phyloP scores from a whole-genome alignment of 2,797 vertebrate genomes.

The Geotrypetes seraphini region DNA sequence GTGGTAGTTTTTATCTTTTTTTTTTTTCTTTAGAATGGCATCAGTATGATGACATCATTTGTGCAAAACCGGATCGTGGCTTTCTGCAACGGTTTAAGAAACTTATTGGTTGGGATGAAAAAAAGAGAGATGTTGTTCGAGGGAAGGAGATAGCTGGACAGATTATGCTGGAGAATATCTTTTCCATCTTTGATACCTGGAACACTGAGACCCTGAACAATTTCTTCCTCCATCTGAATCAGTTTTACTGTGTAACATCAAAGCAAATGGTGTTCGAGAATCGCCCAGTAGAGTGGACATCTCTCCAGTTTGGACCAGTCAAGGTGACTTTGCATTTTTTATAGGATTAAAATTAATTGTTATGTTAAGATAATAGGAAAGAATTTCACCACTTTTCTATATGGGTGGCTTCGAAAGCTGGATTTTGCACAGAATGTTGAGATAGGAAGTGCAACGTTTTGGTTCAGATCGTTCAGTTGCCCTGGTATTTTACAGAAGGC shows the following conservation, averaged over 20 bases:
- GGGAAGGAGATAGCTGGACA: constrained; percentile 62
- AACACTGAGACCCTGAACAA: constrained; percentile 47
- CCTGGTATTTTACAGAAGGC: too few species aligned
- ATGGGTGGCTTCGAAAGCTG: too few species aligned
- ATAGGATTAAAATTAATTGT: too few species aligned
- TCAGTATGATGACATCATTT: constrained; percentile 89
- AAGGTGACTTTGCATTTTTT: constrained; percentile 64
- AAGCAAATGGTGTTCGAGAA: constrained; percentile 45
- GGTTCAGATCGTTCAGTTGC: too few species aligned
- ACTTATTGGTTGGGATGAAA: fast-evolving
- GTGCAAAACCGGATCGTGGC: constrained; percentile 11
- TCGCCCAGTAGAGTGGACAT: not conserved
- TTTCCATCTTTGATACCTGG: constrained; percentile 67
- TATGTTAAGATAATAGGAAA: too few species aligned
- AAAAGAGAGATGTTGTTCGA: constrained; percentile 23
- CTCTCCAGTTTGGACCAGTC: constrained; percentile 22
- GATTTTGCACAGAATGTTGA: too few species aligned
- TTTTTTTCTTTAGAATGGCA: constrained; percentile 67
- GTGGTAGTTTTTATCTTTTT: too few species aligned
- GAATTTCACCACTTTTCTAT: too few species aligned
- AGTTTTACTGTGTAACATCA: constrained; percentile 50
- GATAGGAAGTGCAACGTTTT: too few species aligned
- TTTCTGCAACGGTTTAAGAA: fast-evolving
- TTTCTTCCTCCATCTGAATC: constrained; percentile 60
- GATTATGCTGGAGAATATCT: constrained; percentile 68